phyloP scores from a whole-genome alignment of 2,113 vertebrate species.

The Campylomormyrus numenius region DNA sequence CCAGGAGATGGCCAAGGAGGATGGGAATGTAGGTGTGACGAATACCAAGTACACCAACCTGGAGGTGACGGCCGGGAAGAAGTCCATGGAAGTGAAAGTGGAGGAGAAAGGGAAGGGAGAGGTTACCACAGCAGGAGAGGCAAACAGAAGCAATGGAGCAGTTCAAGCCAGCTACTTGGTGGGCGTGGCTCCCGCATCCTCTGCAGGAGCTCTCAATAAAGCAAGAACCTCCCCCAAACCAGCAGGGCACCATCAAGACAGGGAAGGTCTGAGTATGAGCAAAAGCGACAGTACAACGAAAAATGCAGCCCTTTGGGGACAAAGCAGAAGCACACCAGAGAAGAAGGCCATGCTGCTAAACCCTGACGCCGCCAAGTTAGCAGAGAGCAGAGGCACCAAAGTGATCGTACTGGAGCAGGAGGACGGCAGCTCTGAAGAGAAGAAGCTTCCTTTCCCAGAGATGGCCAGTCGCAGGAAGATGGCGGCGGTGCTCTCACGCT shows the following conservation, averaged over 20 bases:
- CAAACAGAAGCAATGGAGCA: slow-evolving; percentile 4
- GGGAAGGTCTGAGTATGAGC: slow-evolving; percentile 28
- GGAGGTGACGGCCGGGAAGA: slow-evolving; percentile 59
- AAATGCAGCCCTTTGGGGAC: slow-evolving; percentile 42
- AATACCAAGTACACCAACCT: slow-evolving; percentile 47
- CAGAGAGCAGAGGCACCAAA: slow-evolving; percentile 34
- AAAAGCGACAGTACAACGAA: slow-evolving; percentile 43
- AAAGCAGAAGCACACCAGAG: slow-evolving; percentile 40
- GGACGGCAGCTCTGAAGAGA: slow-evolving; percentile 28
- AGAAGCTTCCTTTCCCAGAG: slow-evolving; percentile 43
- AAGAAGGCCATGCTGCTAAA: slow-evolving; percentile 29
- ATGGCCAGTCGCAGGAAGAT: slow-evolving; percentile 50
- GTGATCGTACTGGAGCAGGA: slow-evolving; percentile 30
- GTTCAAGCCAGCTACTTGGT: slow-evolving; percentile 35
- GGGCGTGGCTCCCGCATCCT: slow-evolving; percentile 42
- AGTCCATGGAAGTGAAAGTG: slow-evolving; percentile 28
- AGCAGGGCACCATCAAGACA: slow-evolving; percentile 33
- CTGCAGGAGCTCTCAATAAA: slow-evolving; percentile 36
- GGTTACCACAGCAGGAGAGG: slow-evolving; percentile 25
- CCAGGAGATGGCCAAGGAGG: slow-evolving; percentile 32
- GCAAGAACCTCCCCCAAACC: slow-evolving; percentile 30
- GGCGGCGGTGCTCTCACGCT: slow-evolving; percentile 43
- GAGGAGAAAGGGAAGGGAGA: slow-evolving; percentile 29
- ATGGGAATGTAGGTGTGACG: slow-evolving; percentile 39
- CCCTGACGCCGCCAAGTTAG: slow-evolving; percentile 32